Evolutionary conservation across 2,797 vertebrate species (phyloP), one percentile per base, ranked within the genome.

Genomic region (Argyrosomus regius): DNA sequence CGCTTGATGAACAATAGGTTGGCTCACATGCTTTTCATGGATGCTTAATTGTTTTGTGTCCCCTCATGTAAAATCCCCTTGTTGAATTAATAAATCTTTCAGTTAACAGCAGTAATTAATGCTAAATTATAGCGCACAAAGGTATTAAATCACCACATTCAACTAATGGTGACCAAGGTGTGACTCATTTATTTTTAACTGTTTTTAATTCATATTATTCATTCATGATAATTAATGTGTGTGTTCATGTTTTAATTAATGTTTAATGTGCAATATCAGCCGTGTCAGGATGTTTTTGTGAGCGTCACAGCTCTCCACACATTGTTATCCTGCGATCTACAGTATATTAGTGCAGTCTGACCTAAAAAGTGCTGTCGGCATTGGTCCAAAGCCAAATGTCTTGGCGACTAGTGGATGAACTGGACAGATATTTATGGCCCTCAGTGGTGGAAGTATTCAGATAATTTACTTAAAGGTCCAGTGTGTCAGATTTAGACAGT

Each of bases 71-170:
- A 75, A 88, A 79, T 69, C 75, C 82, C 67, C 28, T 63, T 41
- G 64, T 68, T 81, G 70, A 65, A 48, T 70, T 69, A 46, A 56
- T 46, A 58, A 75, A 66, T 46, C 17, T 41, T 14, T 77, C 35
- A 64, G 63, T 75, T 77, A 75, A 83, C 54, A 66, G 39, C 56
- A 70, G 72, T 82, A 78, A 88, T 76, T 79, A 75, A 72, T 58
- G 43, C 26, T 56, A 60, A 83, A 80, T 70, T 77, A 49, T 20
- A 41, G 68, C 59, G 52, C 49, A 75, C 74, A 60, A 48, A 53
- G 46, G 57, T 41, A 73, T 88, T 81, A 67, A 82, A 50, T 65
- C 35, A 54, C 17, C 22, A 24, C 65, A 52, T 62, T 57, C 6
- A 60, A 3, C 52, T 71, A 52, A 77, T 39, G 22, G 67, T 48